phyloP scores from a whole-genome alignment of 2,113 vertebrate genomes.

The Gulo gulo region DNA sequence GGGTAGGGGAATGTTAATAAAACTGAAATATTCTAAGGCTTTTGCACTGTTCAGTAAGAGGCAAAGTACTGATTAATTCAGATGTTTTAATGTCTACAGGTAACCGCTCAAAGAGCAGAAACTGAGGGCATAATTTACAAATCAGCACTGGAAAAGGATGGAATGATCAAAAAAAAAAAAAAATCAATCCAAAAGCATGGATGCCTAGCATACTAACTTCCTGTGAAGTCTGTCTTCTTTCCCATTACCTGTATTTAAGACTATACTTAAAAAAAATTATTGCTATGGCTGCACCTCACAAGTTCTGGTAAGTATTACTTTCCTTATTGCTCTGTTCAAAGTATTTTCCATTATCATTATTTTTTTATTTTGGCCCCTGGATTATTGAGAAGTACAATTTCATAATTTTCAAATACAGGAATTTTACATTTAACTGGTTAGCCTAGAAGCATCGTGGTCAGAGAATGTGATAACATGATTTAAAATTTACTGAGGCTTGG shows the following conservation, averaged over 20 bases:
- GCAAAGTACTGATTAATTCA: neutral
- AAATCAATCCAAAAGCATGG: neutral
- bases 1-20: neutral
- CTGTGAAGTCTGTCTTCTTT: neutral
- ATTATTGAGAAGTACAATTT: neutral
- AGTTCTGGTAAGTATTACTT: neutral
- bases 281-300: neutral
- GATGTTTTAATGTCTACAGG: neutral
- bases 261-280: neutral
- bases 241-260: neutral
- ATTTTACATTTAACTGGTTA: neutral
- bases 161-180: neutral
- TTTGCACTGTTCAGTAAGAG: neutral
- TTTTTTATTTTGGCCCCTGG: neutral
- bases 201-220: neutral
- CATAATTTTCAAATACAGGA: conserved; percentile 4
- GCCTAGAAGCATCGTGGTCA: neutral
- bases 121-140: neutral
- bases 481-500: neutral
- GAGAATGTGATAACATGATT: neutral
- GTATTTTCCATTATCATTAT: neutral
- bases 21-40: neutral
- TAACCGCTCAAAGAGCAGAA: neutral
- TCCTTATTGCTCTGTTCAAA: conserved; percentile 6
- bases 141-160: neutral